phyloP scores from a whole-genome alignment of 2,113 vertebrate genomes.

The Ciconia stormi region DNA sequence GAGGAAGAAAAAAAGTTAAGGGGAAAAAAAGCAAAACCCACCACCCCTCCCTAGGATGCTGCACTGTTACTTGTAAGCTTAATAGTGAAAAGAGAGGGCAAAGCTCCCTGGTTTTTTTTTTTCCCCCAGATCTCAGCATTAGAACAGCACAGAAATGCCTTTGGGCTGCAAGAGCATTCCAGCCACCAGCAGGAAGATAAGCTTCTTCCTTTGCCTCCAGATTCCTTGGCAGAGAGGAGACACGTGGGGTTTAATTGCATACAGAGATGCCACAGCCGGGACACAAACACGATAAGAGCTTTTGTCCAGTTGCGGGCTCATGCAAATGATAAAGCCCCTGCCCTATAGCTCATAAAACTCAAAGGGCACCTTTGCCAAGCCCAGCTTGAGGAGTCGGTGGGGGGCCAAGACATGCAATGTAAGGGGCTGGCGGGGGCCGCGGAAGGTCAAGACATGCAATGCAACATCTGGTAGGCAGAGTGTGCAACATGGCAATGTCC shows the following conservation, averaged over 20 bases:
- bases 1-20: background rate
- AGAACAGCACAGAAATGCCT: background rate
- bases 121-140: background rate
- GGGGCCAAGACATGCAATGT: background rate
- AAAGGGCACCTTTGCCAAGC: background rate
- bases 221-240: slow-evolving; percentile 16
- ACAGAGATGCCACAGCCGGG: background rate
- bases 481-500: rapidly evolving
- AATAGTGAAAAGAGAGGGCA: background rate
- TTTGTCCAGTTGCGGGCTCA: background rate
- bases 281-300: background rate
- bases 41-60: background rate
- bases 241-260: background rate
- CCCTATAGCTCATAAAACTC: background rate
- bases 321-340: background rate
- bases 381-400: background rate
- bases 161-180: slow-evolving; percentile 22
- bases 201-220: background rate
- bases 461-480: background rate
- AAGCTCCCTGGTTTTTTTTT: background rate
- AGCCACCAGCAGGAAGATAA: slow-evolving; percentile 29
- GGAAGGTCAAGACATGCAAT: background rate
- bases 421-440: background rate
- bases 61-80: background rate
- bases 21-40: background rate